A percentile compares a stretch with the other conserved stretches of the same genome.
Conservation (phyloP, 1,140 invertebrate genomes). For the Lordiphosa mommai region DNA sequence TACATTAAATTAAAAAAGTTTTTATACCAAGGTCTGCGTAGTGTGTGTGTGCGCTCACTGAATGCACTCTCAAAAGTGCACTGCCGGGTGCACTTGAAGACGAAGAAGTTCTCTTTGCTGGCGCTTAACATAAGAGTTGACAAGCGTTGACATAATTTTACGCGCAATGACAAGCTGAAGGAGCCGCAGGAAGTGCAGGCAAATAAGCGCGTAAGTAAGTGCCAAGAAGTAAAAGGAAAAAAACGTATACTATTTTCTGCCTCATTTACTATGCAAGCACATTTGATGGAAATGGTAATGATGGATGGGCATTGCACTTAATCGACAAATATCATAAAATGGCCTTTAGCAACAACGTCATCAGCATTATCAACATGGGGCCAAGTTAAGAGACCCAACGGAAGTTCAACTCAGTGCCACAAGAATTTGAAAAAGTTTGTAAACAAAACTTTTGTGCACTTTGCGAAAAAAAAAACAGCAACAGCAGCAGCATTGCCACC, state of each 20-base stretch:
- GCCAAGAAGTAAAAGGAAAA: slow-evolving; percentile 4
- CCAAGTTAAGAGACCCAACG: slow-evolving; percentile 15
- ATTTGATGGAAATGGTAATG: slow-evolving; percentile 59
- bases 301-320: slow-evolving; percentile 49
- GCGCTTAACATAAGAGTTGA: slow-evolving; percentile 64
- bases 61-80: slow-evolving; percentile 65
- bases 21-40: slow-evolving; percentile 1
- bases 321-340: slow-evolving; percentile 45
- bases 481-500: background rate
- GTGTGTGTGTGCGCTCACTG: slow-evolving; percentile 36
- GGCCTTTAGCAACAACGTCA: slow-evolving; percentile 38
- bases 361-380: slow-evolving; percentile 18
- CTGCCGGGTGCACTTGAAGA: slow-evolving; percentile 52
- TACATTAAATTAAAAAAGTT: slow-evolving; percentile 75
- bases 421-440: slow-evolving; percentile 77
- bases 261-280: slow-evolving; percentile 51
- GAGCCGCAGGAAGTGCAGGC: slow-evolving; percentile 44
- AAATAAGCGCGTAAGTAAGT: slow-evolving; percentile 46
- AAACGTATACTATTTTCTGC: slow-evolving; percentile 67
- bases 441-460: slow-evolving; percentile 75
- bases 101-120: slow-evolving; percentile 26
- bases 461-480: slow-evolving; percentile 37
- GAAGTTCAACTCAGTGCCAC: slow-evolving; percentile 74
- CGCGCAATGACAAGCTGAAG: slow-evolving; percentile 69
- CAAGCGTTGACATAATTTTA: slow-evolving; percentile 77